These are phyloP conservation scores for Drusus annulatus DNA, from an alignment of 1,140 invertebrate genomes.

Conservation along the genomic window DNA sequence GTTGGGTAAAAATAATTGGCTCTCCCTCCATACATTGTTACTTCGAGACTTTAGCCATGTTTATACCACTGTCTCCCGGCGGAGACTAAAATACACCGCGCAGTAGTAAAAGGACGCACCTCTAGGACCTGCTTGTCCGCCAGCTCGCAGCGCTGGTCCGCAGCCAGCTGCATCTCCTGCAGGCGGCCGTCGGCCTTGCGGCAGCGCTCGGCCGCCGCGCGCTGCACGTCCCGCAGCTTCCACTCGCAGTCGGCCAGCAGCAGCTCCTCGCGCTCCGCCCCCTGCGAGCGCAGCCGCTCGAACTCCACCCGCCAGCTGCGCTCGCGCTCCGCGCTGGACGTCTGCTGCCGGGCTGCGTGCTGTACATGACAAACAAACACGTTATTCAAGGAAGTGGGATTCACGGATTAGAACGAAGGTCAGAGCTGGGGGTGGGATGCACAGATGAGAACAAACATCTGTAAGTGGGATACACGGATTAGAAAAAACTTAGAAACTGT, in stretches of 20 bases:
- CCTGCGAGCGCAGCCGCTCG: constrained; percentile 67
- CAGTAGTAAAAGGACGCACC: constrained; percentile 13
- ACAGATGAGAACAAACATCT: too few relatives aligned
- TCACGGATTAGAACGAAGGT: too few relatives aligned
- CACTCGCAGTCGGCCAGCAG: constrained; percentile 70
- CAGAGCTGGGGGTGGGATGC: too few relatives aligned
- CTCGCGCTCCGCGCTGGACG: constrained; percentile 61
- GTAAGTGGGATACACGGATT: too few relatives aligned
- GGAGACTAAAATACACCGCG: too few relatives aligned
- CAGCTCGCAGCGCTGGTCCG: constrained; percentile 44
- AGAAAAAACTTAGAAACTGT: too few relatives aligned
- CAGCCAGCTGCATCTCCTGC: constrained; percentile 40
- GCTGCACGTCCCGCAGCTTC: constrained; percentile 70
- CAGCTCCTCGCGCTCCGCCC: constrained; percentile 67
- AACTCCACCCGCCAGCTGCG: constrained; percentile 66
- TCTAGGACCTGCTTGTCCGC: constrained; percentile 48
- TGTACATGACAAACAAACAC: background rate
- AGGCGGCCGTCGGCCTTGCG: constrained; percentile 45
- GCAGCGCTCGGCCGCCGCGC: constrained; percentile 62
- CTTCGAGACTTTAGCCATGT: too few relatives aligned
- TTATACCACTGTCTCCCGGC: too few relatives aligned
- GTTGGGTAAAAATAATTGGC: too few relatives aligned
- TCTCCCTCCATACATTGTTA: too few relatives aligned
- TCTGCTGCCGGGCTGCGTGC: background rate
- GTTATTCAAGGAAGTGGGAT: too few relatives aligned